phyloP scores from a whole-genome alignment of 2,113 vertebrate species.

The Rhineura floridana region DNA sequence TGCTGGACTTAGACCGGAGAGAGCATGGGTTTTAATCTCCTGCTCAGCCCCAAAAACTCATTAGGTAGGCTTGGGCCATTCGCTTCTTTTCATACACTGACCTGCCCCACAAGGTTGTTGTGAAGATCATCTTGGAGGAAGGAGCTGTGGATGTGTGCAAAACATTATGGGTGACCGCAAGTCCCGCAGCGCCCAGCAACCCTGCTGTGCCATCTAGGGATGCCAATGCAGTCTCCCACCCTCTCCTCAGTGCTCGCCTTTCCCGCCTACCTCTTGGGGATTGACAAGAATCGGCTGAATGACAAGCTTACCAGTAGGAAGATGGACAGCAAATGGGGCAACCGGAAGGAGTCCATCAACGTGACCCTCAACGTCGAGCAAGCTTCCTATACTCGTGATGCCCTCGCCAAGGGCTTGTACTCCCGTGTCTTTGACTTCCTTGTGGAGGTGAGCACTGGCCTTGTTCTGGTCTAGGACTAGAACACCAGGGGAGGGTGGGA shows the following conservation, averaged over 20 bases:
- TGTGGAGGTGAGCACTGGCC: conserved; percentile 83
- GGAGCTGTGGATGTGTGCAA: too few relatives aligned
- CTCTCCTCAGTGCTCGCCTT: conserved; percentile 84
- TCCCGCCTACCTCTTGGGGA: conserved; percentile 93
- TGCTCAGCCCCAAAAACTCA: not conserved
- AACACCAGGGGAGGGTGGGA: too few relatives aligned
- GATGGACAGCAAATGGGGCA: conserved; percentile 97
- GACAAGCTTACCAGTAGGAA: conserved; percentile 94
- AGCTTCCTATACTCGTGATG: conserved; percentile 90
- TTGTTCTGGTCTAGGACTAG: not conserved
- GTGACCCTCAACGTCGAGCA: conserved; percentile 96
- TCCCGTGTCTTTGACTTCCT: conserved; percentile 92
- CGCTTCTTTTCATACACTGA: not conserved
- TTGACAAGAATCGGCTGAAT: conserved; percentile 85
- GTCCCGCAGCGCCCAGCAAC: not conserved
- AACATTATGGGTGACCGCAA: not conserved
- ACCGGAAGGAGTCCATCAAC: conserved; percentile 89
- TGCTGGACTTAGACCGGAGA: not conserved
- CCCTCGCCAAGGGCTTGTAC: conserved; percentile 93
- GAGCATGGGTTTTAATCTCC: not conserved
- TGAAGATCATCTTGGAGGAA: not conserved
- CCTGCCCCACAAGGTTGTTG: not conserved
- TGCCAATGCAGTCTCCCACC: too few relatives aligned
- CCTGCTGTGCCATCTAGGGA: too few relatives aligned
- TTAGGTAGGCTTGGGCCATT: not conserved